phyloP scores from a whole-genome alignment of 2,888 invertebrate genomes.

The Mamestra brassicae region DNA sequence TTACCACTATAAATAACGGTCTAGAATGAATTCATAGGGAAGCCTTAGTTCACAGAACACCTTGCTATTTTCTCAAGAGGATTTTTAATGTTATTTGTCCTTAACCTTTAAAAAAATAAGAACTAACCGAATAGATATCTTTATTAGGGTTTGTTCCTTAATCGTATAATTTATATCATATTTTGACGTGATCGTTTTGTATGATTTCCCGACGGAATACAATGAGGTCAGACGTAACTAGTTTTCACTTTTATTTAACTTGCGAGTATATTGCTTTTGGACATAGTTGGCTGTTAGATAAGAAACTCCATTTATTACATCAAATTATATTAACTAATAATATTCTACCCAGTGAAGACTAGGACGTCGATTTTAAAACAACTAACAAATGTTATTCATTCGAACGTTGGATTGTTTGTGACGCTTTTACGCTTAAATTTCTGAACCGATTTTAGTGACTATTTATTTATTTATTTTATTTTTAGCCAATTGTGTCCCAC shows the following conservation, averaged over 20 bases:
- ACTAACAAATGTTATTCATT: too few species aligned
- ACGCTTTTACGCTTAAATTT: too few species aligned
- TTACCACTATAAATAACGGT: too few species aligned
- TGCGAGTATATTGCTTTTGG: background rate
- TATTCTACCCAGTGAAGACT: too few species aligned
- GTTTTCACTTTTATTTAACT: background rate
- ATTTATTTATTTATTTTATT: too few species aligned
- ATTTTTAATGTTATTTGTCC: background rate
- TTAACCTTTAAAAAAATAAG: background rate
- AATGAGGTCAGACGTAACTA: background rate
- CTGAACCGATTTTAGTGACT: too few species aligned
- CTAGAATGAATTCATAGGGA: conserved; percentile 6
- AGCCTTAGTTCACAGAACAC: background rate
- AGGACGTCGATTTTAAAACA: too few species aligned
- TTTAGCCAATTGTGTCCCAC: too few species aligned
- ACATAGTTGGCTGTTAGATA: background rate
- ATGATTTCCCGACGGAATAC: conserved; percentile 32
- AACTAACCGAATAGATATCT: background rate
- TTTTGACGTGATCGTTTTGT: background rate
- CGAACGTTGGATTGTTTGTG: too few species aligned
- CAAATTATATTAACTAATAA: background rate
- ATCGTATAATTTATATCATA: background rate
- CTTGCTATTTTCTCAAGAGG: background rate
- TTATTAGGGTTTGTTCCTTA: background rate
- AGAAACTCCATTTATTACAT: background rate